These are phyloP conservation scores for Sebastes hubbsi DNA, from an alignment of 2,797 vertebrate species.

Conservation along the genomic window DNA sequence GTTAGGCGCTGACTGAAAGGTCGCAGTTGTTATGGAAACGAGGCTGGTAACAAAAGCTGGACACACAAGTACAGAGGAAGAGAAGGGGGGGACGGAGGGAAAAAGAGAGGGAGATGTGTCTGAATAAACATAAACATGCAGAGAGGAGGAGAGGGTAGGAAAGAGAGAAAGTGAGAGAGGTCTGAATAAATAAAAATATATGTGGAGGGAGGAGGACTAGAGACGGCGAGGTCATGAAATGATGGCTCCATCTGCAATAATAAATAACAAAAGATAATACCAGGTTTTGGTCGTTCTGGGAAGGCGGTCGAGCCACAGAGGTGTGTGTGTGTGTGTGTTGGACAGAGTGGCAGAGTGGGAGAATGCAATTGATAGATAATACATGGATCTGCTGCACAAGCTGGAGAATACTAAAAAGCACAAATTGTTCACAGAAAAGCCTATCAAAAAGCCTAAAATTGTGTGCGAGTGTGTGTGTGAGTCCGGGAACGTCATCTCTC, in stretches of 20 bases:
- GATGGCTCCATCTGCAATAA: constrained; percentile 73
- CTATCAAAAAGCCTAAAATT: constrained; percentile 56
- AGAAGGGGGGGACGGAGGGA: constrained; percentile 9
- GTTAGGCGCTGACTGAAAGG: constrained; percentile 75
- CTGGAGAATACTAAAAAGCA: constrained; percentile 66
- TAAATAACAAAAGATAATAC: constrained; percentile 73
- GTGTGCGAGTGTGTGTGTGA: constrained; percentile 29
- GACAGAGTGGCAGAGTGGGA: constrained; percentile 43
- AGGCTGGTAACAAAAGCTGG: constrained; percentile 83
- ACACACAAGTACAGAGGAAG: constrained; percentile 63
- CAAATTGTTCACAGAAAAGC: constrained; percentile 62
- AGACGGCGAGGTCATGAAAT: constrained; percentile 59
- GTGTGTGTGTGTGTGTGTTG: constrained; percentile 39
- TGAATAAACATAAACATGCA: constrained; percentile 75
- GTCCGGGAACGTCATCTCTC: constrained; percentile 61
- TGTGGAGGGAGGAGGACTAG: constrained; percentile 44
- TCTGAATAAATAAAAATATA: constrained; percentile 72
- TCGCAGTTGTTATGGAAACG: constrained; percentile 88
- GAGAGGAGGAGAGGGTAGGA: constrained; percentile 58
- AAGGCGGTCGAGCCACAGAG: constrained; percentile 48
- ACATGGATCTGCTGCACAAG: constrained; percentile 54
- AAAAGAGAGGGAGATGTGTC: constrained; percentile 59
- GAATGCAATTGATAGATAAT: constrained; percentile 66
- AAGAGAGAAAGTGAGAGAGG: constrained; percentile 54
- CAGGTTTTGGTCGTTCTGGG: constrained; percentile 56